Evolutionary conservation across 2,113 vertebrate species (phyloP), one percentile per base, ranked within the genome.

Genomic region (Loxodonta africana): DNA sequence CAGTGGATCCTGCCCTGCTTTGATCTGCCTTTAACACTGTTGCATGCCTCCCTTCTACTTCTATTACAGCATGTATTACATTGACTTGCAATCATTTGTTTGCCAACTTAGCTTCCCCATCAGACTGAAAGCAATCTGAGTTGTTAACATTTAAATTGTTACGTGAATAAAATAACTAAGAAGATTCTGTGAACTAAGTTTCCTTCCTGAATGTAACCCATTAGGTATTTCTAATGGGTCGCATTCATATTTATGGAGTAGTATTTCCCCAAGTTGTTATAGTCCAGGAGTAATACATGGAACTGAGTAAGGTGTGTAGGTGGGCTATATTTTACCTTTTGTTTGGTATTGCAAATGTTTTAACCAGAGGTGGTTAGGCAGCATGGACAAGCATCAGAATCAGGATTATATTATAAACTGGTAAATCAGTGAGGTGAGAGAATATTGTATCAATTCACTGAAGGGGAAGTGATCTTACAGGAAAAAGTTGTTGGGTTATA

Each of bases 111-210:
- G 20, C 33, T 92, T 76, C 20, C 4, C 28, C 17, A 1, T n/a
- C 82, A 90, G 48, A 53, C 51, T 86, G 60, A 95, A 44, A 94
- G 51, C 51, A 67, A 8, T 26, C 28, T 44, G 91, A 48, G 25
- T 87, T 87, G 14, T 48, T 48, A 48, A 48, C 60, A 76, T 20
- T 91, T 88, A 30, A 90, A 46, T 83, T 93, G 63, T 88, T 69
- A 69, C 20, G n/a, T 90, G 67, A 85, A 83, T 88, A 89, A 62
- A 86, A 25, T 57, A 46, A 60, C 33, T 88, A 71, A 89, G 37
- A 28, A 12, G 25, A 78, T 76, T 90, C 77, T 77, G 2, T 90
- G 81, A 92, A 88, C 46, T 83, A 57, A 51, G 78, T 91, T 91
- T 96, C 17, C 37, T 91, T 85, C 74, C 60, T 88, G 26, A 84